Evolutionary conservation across 2,888 invertebrate species (phyloP).

Genomic region (Perdita meconis): DNA sequence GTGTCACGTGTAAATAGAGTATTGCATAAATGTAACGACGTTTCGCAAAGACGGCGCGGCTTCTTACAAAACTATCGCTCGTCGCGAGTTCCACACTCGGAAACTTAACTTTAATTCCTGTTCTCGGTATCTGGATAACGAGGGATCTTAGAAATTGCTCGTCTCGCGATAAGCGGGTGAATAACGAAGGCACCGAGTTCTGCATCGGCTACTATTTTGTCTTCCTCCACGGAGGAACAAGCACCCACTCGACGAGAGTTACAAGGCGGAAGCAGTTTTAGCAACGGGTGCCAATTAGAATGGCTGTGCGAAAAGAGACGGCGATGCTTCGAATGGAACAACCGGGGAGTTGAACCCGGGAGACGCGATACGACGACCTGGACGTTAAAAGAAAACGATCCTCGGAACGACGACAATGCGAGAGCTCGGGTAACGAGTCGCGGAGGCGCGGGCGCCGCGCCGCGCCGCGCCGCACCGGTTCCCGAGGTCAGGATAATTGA

Average conservation of each 20-base stretch:
- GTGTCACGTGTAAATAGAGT: neutral
- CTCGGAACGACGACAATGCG: slow-evolving; percentile 29
- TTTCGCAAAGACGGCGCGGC: neutral
- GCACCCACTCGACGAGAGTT: neutral
- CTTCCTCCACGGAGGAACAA: neutral
- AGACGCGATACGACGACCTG: neutral
- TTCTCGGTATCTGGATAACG: neutral
- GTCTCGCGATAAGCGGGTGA: neutral
- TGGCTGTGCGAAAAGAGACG: neutral
- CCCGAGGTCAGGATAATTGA: slow-evolving; percentile 48
- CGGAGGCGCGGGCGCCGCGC: slow-evolving; percentile 7
- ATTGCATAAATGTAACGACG: neutral
- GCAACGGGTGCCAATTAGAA: neutral
- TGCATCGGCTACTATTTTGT: neutral
- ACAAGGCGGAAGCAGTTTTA: neutral
- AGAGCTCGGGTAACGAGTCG: slow-evolving; percentile 21
- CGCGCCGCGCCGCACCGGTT: no score
- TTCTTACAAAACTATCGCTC: neutral
- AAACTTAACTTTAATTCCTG: neutral
- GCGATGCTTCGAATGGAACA: neutral
- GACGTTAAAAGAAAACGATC: slow-evolving; percentile 10
- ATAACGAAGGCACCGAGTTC: neutral
- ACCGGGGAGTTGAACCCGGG: slow-evolving; percentile 4
- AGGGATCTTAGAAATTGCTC: neutral
- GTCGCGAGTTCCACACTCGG: neutral